Percentiles rank a stretch among this genome's conserved stretches.
Conservation (phyloP, 2,797 vertebrate genomes). For the Falco naumanni region DNA sequence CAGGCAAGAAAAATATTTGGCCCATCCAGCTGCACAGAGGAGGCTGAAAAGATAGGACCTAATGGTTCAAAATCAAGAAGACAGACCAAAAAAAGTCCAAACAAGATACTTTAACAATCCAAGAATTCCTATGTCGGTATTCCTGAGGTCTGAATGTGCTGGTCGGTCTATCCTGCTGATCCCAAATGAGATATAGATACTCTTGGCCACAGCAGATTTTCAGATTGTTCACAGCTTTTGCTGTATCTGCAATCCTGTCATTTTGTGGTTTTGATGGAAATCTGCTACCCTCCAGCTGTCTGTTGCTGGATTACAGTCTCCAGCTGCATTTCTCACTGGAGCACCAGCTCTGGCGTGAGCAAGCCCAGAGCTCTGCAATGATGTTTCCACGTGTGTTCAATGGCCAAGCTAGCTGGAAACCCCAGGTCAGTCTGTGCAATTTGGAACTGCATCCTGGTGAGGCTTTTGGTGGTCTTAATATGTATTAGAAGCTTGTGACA, state of each 20-base stretch:
- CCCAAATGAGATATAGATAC: background rate
- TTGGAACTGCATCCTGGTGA: background rate
- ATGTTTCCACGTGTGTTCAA: accelerated
- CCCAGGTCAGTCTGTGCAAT: background rate
- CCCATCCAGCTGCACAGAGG: background rate
- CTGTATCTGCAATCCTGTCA: background rate
- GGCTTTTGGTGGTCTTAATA: background rate
- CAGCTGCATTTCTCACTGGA: background rate
- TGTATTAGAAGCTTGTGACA: accelerated
- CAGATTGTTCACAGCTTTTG: background rate
- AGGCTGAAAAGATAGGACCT: background rate
- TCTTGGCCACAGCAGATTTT: background rate
- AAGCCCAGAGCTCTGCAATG: background rate
- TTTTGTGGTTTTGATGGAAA: background rate
- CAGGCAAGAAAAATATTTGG: background rate
- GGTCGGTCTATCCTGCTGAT: background rate
- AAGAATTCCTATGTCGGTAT: background rate
- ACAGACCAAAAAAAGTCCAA: background rate
- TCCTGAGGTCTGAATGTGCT: background rate
- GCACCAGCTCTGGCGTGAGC: background rate
- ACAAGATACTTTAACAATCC: background rate
- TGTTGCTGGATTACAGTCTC: slow-evolving; percentile 33
- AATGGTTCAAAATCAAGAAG: background rate
- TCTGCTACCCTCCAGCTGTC: slow-evolving; percentile 68
- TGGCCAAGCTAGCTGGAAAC: background rate